These are phyloP conservation scores for Mus caroli DNA, from an alignment of 2,797 vertebrate genomes.

Conservation along the genomic window DNA sequence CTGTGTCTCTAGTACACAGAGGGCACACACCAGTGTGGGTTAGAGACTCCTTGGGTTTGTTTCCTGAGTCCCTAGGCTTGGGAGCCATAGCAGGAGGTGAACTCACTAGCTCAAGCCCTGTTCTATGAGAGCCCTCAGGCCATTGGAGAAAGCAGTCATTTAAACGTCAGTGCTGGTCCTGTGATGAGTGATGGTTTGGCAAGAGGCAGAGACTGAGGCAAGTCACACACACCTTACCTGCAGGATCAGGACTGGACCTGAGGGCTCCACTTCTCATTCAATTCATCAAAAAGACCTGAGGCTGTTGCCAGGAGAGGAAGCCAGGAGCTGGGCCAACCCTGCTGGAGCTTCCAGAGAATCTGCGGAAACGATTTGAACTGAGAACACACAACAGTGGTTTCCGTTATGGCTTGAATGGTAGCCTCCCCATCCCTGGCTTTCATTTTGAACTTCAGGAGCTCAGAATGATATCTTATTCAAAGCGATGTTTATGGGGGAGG, in stretches of 20 bases:
- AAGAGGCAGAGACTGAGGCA: not conserved
- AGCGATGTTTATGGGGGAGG: not conserved
- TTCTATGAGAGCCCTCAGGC: not conserved
- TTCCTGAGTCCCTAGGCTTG: not conserved
- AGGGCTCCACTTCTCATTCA: not conserved
- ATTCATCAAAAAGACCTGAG: not conserved
- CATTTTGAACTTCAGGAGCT: not conserved
- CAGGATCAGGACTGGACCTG: not conserved
- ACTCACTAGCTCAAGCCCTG: not conserved
- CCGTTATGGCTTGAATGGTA: not conserved
- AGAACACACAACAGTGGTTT: not conserved
- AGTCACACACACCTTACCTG: not conserved
- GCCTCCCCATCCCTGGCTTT: not conserved
- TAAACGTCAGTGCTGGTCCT: not conserved
- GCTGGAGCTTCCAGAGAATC: not conserved
- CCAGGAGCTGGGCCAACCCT: too few species aligned
- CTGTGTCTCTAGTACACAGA: not conserved
- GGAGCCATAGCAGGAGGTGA: not conserved
- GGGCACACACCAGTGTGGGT: not conserved
- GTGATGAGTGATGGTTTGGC: not conserved
- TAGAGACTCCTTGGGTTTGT: not conserved
- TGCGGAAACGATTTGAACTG: not conserved
- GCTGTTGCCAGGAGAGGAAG: not conserved
- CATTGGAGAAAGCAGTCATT: not conserved
- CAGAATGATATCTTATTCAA: not conserved